A percentile compares a stretch with the other conserved stretches of the same genome.
phyloP scores from a whole-genome alignment of 2,797 vertebrate species.

The Sylvilagus floridanus region DNA sequence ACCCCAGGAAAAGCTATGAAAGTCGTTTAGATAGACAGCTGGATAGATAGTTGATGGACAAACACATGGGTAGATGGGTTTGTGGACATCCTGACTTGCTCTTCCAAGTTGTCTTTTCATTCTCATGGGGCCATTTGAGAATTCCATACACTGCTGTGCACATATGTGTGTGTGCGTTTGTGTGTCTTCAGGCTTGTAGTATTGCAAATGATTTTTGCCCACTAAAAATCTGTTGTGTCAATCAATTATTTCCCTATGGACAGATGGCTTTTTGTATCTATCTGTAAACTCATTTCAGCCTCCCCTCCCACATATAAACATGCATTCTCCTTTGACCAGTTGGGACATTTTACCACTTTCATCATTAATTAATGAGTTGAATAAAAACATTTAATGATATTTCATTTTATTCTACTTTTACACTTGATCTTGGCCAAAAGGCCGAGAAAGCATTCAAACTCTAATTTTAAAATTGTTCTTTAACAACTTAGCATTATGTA shows the following conservation, averaged over 20 bases:
- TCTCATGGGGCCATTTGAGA: neutral
- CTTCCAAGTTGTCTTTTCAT: neutral
- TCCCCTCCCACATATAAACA: neutral
- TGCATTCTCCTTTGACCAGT: neutral
- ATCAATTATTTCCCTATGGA: neutral
- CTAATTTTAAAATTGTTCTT: neutral
- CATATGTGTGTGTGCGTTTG: no score
- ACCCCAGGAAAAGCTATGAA: neutral
- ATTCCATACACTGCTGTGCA: neutral
- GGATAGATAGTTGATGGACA: no score
- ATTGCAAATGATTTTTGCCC: neutral
- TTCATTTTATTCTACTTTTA: slow-evolving; percentile 2
- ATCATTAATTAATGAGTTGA: neutral
- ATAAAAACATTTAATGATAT: neutral
- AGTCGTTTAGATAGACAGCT: neutral
- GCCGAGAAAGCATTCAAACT: neutral
- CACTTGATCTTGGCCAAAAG: neutral
- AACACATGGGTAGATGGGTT: neutral
- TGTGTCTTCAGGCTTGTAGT: neutral
- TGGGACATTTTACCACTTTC: neutral
- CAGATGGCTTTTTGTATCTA: neutral
- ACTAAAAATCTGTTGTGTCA: neutral
- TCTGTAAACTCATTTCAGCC: neutral
- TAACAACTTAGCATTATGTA: neutral
- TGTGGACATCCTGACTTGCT: neutral